Base-by-base conservation (phyloP, 1,140 invertebrate species). In the Drosophila serrata region DNA sequence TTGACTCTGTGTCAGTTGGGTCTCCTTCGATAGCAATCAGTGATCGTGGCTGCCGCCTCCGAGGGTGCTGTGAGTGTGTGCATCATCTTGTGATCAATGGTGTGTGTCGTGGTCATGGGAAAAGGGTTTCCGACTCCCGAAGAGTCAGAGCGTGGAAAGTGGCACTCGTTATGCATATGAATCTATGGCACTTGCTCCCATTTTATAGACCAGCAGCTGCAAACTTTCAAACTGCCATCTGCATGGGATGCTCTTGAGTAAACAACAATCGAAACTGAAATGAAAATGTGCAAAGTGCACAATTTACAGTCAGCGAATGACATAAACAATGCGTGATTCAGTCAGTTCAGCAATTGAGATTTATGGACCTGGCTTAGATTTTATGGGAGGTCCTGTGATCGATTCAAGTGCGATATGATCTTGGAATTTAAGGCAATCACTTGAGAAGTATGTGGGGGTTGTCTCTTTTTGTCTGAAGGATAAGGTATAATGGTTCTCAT, bases 1-100 rank as follows among this genome's bases (percentile, higher is more conserved):
- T 82, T 87, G 84, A 88, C 80, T 87, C 68, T 80, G 85, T 90
- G 85, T 90, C 84, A 90, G 59, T 58, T 84, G 77, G 76, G 84
- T 58, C 68, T 59, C 40, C 35, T 22, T 17, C 49, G 84, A 88
- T 90, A 78, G 49, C 60, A 67, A 88, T 88, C 84, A 46, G 15
- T 31, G 80, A 80, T 86, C 82, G 82, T 86, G 82, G 68, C 82
- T 77, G 60, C 53, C 76, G 56, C 68, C 60, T 80, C 40, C 31
- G 42, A 57, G 49, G 31, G 75, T 31, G 37, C 40, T 43, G 15
- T 49, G 62, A 62, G 75, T 61, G 42, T 12, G 42, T n/a, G n/a
- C n/a, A n/a, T n/a, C 43, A 45, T 45, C 74, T 57, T 61, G 58
- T 84, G 81, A 85, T 85, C 85, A 86, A 85, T 85, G 67, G 67